These are phyloP conservation scores for Heliothis virescens DNA, from an alignment of 1,140 invertebrate species.

Conservation along the genomic window DNA sequence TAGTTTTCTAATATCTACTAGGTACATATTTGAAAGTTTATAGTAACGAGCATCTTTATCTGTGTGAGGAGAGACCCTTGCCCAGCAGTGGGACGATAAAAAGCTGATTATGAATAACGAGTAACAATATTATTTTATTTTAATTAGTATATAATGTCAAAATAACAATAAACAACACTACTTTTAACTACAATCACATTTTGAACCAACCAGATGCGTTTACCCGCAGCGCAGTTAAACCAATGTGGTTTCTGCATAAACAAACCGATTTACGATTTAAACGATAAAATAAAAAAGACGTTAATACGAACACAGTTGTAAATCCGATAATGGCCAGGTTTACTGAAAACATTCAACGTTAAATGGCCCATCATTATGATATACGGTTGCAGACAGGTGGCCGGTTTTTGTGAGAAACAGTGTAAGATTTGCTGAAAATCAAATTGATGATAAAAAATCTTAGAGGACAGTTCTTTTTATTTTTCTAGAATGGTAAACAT, in stretches of 20 bases:
- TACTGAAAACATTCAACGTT: constrained; percentile 34
- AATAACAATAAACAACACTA: too few species aligned
- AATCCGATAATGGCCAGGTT: constrained; percentile 33
- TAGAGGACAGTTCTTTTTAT: neutral
- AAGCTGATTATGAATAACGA: too few species aligned
- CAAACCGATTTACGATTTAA: constrained; percentile 10
- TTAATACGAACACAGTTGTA: constrained; percentile 28
- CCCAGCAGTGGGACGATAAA: too few species aligned
- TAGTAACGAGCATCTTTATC: too few species aligned
- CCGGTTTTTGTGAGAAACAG: neutral
- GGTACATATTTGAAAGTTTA: too few species aligned
- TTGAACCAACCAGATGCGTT: neutral
- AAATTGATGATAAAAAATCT: neutral
- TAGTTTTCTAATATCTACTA: too few species aligned
- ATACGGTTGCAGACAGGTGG: constrained; percentile 14
- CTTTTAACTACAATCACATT: neutral
- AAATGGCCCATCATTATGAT: constrained; percentile 35
- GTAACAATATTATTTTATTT: too few species aligned
- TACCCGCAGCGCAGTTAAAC: constrained; percentile 13
- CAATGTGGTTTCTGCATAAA: constrained; percentile 31
- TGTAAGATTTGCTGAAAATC: neutral
- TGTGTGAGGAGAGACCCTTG: too few species aligned
- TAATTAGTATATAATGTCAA: too few species aligned
- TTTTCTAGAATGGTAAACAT: neutral
- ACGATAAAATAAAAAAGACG: constrained; percentile 32